phyloP scores from a whole-genome alignment of 2,888 invertebrate genomes.

The Nesidiocoris tenuis region DNA sequence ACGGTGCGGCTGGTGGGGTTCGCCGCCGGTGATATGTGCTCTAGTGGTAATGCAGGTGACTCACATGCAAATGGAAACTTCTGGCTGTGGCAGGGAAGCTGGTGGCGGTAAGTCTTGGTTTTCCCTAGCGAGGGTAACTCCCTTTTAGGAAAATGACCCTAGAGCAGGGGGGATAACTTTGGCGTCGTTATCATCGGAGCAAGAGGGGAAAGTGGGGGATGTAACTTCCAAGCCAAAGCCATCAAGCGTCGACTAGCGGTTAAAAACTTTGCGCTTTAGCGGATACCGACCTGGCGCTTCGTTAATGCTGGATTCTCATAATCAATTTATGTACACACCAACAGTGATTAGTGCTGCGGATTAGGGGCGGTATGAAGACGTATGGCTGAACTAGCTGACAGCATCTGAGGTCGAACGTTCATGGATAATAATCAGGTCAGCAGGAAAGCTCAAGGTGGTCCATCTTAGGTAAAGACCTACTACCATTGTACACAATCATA shows the following conservation, averaged over 20 bases:
- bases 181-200: constrained; percentile 28
- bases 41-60: constrained; percentile 34
- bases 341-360: no score
- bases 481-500: no score
- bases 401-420: no score
- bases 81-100: constrained; percentile 9
- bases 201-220: background rate
- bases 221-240: background rate
- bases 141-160: constrained; percentile 20
- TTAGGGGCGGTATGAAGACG: no score
- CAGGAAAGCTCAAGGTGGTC: no score
- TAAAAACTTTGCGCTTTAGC: constrained; percentile 19
- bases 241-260: constrained; percentile 5
- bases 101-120: background rate
- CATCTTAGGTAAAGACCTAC: no score
- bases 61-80: constrained; percentile 39
- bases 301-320: background rate
- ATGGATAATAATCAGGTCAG: no score
- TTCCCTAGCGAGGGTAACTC: background rate
- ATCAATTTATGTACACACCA: background rate
- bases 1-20: background rate
- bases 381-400: no score
- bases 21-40: constrained; percentile 38
- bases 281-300: background rate
- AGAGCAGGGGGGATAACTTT: constrained; percentile 14